phyloP scores from a whole-genome alignment of 2,113 vertebrate species.

The Cinclus cinclus region DNA sequence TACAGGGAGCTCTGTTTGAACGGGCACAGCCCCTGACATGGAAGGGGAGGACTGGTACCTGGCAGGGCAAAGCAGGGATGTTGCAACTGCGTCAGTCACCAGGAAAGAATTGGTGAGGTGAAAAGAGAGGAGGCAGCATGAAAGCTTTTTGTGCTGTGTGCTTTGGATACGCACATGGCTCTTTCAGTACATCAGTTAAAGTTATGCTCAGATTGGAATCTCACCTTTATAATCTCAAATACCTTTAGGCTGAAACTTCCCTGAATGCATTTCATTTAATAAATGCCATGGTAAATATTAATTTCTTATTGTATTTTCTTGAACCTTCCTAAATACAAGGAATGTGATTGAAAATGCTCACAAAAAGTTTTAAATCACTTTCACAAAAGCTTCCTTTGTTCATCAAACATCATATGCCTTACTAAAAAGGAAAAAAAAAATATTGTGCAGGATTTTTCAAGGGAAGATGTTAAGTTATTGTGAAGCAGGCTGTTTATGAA shows the following conservation, averaged over 20 bases:
- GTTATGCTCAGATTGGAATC: not conserved
- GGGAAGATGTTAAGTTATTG: not conserved
- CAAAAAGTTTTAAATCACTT: not conserved
- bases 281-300: not conserved
- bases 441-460: not conserved
- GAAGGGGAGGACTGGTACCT: not conserved
- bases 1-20: not conserved
- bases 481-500: not conserved
- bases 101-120: not conserved
- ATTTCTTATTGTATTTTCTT: not conserved
- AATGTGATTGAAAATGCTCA: not conserved
- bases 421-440: not conserved
- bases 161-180: accelerated
- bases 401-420: not conserved
- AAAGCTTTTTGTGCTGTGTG: not conserved
- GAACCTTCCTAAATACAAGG: not conserved
- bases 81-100: not conserved
- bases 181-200: not conserved
- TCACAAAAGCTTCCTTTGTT: not conserved
- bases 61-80: not conserved
- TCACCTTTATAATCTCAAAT: not conserved
- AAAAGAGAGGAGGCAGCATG: not conserved
- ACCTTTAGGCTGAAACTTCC: not conserved
- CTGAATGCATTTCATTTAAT: not conserved
- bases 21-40: accelerated